Conservation (phyloP, 2,797 vertebrate genomes). For the Synanceia verrucosa region DNA sequence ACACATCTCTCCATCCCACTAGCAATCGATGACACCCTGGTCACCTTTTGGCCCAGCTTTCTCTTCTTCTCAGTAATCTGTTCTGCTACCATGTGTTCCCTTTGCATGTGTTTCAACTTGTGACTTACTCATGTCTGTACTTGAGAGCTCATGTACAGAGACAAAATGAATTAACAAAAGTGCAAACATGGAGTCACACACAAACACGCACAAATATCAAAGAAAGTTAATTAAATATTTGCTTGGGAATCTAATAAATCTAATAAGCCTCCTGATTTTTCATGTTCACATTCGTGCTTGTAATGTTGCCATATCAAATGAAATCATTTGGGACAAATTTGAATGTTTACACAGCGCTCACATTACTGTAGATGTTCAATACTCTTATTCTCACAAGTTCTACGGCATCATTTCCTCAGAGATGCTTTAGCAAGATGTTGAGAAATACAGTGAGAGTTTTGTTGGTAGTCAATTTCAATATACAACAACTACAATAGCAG, state of each 20-base stretch:
- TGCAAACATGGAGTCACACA: constrained; percentile 34
- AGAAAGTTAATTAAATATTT: constrained; percentile 44
- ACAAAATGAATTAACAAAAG: constrained; percentile 47
- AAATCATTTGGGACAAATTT: constrained; percentile 26
- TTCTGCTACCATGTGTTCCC: constrained; percentile 32
- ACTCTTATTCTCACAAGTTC: constrained; percentile 29
- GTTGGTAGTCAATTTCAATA: background rate
- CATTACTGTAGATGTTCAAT: background rate
- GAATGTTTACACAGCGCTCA: constrained; percentile 14
- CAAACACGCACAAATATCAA: background rate
- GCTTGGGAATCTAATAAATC: constrained; percentile 34
- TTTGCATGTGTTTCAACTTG: constrained; percentile 38
- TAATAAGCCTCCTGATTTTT: constrained; percentile 36
- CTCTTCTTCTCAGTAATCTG: constrained; percentile 42
- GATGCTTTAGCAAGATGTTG: constrained; percentile 17
- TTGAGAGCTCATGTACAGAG: constrained; percentile 9
- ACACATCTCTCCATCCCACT: constrained; percentile 60
- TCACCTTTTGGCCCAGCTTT: constrained; percentile 53
- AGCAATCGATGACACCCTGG: constrained; percentile 70
- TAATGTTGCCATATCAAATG: constrained; percentile 31
- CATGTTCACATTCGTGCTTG: constrained; percentile 37
- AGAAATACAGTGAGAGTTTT: constrained; percentile 4
- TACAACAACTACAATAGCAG: background rate
- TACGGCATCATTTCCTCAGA: constrained; percentile 20
- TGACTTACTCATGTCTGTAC: constrained; percentile 61